These are phyloP conservation scores for Chrysolophus pictus DNA, from an alignment of 2,797 vertebrate species.

Conservation along the genomic window DNA sequence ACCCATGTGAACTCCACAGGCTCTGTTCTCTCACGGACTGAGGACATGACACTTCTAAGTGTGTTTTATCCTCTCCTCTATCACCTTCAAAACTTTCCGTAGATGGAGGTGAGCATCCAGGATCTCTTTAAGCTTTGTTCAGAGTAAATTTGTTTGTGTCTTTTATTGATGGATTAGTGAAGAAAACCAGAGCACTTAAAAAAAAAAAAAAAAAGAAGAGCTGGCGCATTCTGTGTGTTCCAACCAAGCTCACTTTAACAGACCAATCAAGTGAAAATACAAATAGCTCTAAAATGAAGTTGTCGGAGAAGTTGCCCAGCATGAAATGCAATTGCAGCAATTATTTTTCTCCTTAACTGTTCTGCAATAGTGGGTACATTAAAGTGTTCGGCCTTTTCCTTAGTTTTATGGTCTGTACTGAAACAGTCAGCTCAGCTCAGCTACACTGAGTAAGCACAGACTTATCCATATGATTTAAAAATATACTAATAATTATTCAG, in stretches of 20 bases:
- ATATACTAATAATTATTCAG: not conserved
- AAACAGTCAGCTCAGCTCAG: not conserved
- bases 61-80: not conserved
- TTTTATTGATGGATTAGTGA: not conserved
- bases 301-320: not conserved
- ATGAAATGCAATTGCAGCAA: conserved; percentile 14
- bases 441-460: not conserved
- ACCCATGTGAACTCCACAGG: not conserved
- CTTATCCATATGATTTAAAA: not conserved
- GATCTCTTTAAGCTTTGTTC: not conserved
- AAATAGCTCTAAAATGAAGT: not conserved
- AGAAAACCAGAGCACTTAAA: not conserved
- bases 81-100: not conserved
- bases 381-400: not conserved
- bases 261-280: not conserved
- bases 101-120: not conserved
- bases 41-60: not conserved
- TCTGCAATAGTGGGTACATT: not conserved
- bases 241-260: not conserved
- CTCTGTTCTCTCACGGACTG: not conserved
- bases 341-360: conserved; percentile 26
- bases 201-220: not conserved
- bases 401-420: conserved; percentile 7
- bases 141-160: not conserved
- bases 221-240: not conserved